phyloP scores from a whole-genome alignment of 2,797 vertebrate genomes.

The Labroides dimidiatus region DNA sequence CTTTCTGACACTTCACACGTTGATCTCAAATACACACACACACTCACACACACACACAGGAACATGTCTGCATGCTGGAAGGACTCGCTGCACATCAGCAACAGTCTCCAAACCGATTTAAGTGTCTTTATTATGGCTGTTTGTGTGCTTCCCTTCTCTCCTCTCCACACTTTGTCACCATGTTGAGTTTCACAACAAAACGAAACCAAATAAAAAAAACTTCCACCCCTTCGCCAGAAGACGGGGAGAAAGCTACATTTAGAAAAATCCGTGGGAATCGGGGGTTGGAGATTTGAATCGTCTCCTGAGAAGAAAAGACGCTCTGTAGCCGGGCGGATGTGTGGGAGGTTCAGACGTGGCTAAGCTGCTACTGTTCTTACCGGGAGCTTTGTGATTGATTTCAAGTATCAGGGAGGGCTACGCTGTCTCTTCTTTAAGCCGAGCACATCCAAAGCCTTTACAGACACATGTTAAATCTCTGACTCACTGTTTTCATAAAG shows the following conservation, averaged over 20 bases:
- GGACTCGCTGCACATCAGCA: slow-evolving; percentile 29
- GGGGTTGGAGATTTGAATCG: slow-evolving; percentile 71
- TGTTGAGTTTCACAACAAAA: slow-evolving; percentile 34
- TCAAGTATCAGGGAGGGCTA: slow-evolving; percentile 52
- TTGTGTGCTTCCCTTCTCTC: slow-evolving; percentile 17
- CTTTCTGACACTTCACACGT: slow-evolving; percentile 29
- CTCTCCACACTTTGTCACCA: slow-evolving; percentile 4
- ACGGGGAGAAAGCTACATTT: slow-evolving; percentile 56
- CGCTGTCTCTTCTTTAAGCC: slow-evolving; percentile 33
- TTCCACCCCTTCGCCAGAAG: slow-evolving; percentile 24
- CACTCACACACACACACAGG: not conserved
- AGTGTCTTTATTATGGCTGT: slow-evolving; percentile 9
- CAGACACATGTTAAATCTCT: slow-evolving; percentile 37
- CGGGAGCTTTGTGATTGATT: slow-evolving; percentile 62
- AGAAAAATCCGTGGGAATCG: slow-evolving; percentile 68
- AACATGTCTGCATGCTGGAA: slow-evolving; percentile 27
- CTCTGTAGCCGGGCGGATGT: slow-evolving; percentile 70
- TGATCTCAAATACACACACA: slow-evolving; percentile 5
- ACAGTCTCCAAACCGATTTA: slow-evolving; percentile 23
- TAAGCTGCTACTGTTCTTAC: slow-evolving; percentile 69
- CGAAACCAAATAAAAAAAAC: slow-evolving; percentile 12
- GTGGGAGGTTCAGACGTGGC: slow-evolving; percentile 76
- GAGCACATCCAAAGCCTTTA: slow-evolving; percentile 39
- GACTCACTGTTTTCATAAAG: slow-evolving; percentile 8
- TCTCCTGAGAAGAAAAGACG: slow-evolving; percentile 74